phyloP scores from a whole-genome alignment of 1,140 invertebrate genomes.

The Hormaphis cornu region DNA sequence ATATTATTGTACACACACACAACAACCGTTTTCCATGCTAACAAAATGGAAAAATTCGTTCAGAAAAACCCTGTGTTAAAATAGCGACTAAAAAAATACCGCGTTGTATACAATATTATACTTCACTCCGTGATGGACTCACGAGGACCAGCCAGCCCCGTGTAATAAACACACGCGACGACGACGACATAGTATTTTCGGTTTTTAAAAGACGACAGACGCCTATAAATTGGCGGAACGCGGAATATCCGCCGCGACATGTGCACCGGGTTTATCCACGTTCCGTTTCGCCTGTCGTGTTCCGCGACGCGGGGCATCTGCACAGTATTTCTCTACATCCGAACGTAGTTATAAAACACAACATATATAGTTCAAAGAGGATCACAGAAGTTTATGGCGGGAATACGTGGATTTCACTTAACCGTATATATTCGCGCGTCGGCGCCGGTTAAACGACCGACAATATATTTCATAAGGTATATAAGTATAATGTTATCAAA shows the following conservation, averaged over 20 bases:
- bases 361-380: background rate
- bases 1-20: too few species aligned
- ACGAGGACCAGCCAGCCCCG: background rate
- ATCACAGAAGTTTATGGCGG: background rate
- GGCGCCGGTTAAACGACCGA: background rate
- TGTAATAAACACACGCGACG: background rate
- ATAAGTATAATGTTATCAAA: too few species aligned
- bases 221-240: conserved; percentile 5
- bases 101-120: too few species aligned
- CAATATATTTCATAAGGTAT: too few species aligned
- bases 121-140: too few species aligned
- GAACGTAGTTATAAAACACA: background rate
- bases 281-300: background rate
- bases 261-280: conserved; percentile 6
- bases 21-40: too few species aligned
- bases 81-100: too few species aligned
- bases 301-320: background rate
- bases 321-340: background rate
- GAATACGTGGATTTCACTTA: background rate
- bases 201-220: conserved; percentile 11
- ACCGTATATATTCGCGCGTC: background rate
- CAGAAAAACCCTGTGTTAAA: too few species aligned
- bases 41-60: too few species aligned
- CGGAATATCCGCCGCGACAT: conserved; percentile 5
- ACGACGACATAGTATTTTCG: background rate